phyloP scores from a whole-genome alignment of 2,797 vertebrate genomes.

The Poecilia picta region DNA sequence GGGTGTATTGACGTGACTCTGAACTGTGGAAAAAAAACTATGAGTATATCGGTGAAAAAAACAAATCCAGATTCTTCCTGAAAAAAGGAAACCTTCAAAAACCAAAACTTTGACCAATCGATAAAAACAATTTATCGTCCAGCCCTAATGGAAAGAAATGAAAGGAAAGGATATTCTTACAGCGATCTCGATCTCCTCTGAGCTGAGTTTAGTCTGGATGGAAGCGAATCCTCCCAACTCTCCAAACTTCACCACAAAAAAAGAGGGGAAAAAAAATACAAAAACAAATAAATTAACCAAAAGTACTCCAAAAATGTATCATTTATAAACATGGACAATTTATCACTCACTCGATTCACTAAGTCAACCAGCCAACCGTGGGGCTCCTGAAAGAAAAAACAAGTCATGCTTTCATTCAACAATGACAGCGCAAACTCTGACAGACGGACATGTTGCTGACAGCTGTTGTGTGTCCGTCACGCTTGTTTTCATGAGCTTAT shows the following conservation, averaged over 20 bases:
- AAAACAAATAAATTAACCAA: background rate
- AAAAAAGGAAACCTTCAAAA: no score
- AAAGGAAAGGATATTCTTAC: conserved; percentile 76
- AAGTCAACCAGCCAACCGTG: conserved; percentile 99
- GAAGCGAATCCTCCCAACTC: conserved; percentile 96
- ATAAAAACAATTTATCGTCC: no score
- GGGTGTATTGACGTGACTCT: no score
- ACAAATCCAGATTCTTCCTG: no score
- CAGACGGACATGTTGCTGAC: conserved; percentile 27
- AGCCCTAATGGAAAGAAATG: background rate
- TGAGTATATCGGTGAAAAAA: no score
- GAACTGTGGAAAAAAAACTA: no score
- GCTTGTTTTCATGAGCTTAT: conserved; percentile 35
- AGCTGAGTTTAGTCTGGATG: conserved; percentile 94
- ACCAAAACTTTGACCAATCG: no score
- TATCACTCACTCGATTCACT: conserved; percentile 91
- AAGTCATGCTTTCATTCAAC: conserved; percentile 16
- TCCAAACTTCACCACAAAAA: conserved; percentile 86
- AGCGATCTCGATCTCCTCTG: conserved; percentile 95
- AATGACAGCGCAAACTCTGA: conserved; percentile 15
- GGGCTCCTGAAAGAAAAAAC: conserved; percentile 87
- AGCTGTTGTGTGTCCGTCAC: conserved; percentile 67
- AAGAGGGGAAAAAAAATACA: background rate
- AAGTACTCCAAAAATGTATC: background rate
- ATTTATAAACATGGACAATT: background rate